Conservation (phyloP, 1,140 invertebrate genomes). For the Orchestia grillus region DNA sequence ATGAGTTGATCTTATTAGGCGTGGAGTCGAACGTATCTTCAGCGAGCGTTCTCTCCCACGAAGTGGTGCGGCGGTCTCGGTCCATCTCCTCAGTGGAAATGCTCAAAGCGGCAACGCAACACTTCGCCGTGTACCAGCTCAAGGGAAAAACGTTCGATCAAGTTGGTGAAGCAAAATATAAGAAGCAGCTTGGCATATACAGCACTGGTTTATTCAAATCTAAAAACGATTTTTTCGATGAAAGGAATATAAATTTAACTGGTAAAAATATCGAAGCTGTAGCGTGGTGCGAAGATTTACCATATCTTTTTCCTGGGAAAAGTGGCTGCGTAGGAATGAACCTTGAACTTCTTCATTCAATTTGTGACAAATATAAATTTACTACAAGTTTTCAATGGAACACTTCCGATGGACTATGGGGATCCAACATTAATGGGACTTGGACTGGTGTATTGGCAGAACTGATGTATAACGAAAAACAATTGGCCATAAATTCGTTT, state of each 20-base stretch:
- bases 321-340: background rate
- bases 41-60: background rate
- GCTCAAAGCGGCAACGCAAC: background rate
- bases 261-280: background rate
- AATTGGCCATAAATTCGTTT: constrained; percentile 63
- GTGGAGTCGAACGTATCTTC: background rate
- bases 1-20: background rate
- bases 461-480: constrained; percentile 57
- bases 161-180: background rate
- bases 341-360: background rate
- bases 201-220: background rate
- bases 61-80: background rate
- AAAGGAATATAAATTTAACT: background rate
- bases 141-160: background rate
- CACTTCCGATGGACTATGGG: constrained; percentile 36
- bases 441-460: constrained; percentile 62
- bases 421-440: constrained; percentile 51
- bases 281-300: background rate
- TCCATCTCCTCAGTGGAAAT: background rate
- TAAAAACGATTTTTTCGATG: background rate
- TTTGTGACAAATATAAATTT: background rate
- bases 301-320: background rate
- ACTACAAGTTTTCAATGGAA: background rate
- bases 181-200: background rate
- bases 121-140: background rate